Evolutionary conservation across 1,140 invertebrate species (phyloP).

Genomic region (Drosophila murphyi): DNA sequence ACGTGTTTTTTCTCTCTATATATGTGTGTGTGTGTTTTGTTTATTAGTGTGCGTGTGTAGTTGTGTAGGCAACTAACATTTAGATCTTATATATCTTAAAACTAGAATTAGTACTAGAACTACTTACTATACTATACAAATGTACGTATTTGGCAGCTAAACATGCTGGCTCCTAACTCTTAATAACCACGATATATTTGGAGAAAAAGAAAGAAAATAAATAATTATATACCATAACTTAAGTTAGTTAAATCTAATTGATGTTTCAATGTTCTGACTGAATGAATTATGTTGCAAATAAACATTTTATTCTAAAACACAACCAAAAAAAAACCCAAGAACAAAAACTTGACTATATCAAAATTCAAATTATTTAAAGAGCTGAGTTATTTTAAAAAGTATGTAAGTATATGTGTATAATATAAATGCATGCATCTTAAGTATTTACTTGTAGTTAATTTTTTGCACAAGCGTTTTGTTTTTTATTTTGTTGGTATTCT

Average conservation of each 20-base stretch:
- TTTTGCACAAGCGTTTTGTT: conserved; percentile 34
- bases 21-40: conserved; percentile 43
- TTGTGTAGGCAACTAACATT: conserved; percentile 45
- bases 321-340: conserved; percentile 10
- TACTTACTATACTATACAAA: conserved; percentile 34
- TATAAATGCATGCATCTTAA: conserved; percentile 2
- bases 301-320: conserved; percentile 69
- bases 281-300: conserved; percentile 78
- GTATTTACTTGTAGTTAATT: background rate
- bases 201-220: conserved; percentile 38
- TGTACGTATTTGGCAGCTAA: conserved; percentile 49
- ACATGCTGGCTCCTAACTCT: conserved; percentile 47
- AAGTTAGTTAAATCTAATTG: conserved; percentile 77
- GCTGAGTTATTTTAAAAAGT: conserved; percentile 22
- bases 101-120: conserved; percentile 41
- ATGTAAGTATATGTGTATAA: conserved; percentile 44
- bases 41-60: conserved; percentile 34
- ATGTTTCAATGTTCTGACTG: conserved; percentile 78
- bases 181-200: conserved; percentile 15
- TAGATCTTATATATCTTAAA: conserved; percentile 11
- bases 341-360: background rate
- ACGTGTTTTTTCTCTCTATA: conserved; percentile 25
- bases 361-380: conserved; percentile 30
- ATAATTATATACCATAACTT: conserved; percentile 45
- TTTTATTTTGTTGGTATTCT: conserved; percentile 56